Conservation (phyloP, 2,888 invertebrate species). For the Lasioglossum malachurum region DNA sequence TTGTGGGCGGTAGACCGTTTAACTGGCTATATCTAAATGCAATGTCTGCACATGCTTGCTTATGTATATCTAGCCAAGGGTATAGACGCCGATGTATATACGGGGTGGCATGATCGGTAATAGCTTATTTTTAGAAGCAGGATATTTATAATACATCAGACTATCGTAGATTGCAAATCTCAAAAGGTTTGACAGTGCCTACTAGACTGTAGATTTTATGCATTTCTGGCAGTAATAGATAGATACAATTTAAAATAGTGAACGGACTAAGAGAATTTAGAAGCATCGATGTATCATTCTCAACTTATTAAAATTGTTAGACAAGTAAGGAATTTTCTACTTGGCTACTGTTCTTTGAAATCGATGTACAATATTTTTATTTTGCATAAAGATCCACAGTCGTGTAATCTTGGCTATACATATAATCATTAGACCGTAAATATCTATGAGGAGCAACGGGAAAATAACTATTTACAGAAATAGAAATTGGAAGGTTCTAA, state of each 20-base stretch:
- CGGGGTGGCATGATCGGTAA: constrained; percentile 9
- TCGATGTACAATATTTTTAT: too few species aligned
- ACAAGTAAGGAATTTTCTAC: too few species aligned
- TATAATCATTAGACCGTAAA: too few species aligned
- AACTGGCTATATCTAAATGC: constrained; percentile 53
- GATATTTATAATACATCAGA: not conserved
- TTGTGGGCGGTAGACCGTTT: constrained; percentile 60
- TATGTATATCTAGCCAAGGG: constrained; percentile 8
- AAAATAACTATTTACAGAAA: not conserved
- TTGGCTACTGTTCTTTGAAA: too few species aligned
- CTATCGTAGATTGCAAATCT: not conserved
- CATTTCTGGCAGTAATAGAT: too few species aligned
- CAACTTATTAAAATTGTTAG: too few species aligned
- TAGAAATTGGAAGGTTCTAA: not conserved
- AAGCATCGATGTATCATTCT: too few species aligned
- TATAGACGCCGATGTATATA: constrained; percentile 17
- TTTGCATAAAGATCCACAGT: too few species aligned
- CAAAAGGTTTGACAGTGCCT: not conserved
- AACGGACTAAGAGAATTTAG: too few species aligned
- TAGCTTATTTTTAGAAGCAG: not conserved
- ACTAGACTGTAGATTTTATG: not conserved
- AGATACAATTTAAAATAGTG: too few species aligned
- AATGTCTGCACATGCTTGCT: constrained; percentile 35
- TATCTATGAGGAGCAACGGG: too few species aligned
- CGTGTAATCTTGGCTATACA: too few species aligned